Percentiles rank a stretch among this genome's conserved stretches.
These are phyloP conservation scores for Heliangelus exortis DNA, from an alignment of 2,797 vertebrate species.

Conservation along the genomic window DNA sequence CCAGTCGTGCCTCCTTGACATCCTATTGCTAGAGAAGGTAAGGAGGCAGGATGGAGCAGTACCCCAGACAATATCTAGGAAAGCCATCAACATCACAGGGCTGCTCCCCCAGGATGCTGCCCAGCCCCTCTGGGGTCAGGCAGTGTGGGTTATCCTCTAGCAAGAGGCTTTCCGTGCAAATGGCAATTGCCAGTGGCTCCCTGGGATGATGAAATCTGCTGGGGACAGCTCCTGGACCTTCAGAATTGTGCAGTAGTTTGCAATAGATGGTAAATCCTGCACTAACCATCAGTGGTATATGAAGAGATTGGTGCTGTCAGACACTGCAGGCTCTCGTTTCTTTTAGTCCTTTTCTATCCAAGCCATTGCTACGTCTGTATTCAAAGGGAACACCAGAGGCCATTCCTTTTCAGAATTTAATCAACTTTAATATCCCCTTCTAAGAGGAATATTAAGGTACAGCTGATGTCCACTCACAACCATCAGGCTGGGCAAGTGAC, in stretches of 20 bases:
- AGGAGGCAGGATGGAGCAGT: not conserved
- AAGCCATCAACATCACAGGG: not conserved
- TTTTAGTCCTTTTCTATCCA: not conserved
- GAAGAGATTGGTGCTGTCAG: not conserved
- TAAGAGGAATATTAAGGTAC: not conserved
- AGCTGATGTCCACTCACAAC: not conserved
- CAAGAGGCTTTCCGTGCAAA: not conserved
- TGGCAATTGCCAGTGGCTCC: not conserved
- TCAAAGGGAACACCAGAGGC: not conserved
- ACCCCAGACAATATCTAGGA: not conserved
- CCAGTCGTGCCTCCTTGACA: not conserved
- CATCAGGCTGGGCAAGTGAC: not conserved
- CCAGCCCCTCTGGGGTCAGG: accelerated
- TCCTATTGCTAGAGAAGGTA: not conserved
- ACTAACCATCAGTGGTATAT: not conserved
- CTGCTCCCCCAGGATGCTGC: accelerated
- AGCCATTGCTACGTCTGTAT: not conserved
- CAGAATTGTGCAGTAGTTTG: not conserved
- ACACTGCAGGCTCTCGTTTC: not conserved
- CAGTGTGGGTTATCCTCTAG: not conserved
- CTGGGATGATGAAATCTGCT: not conserved
- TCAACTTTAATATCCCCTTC: not conserved
- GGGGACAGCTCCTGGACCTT: not conserved
- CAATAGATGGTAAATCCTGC: not conserved
- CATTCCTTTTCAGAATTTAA: too few relatives aligned